Evolutionary conservation across 2,888 invertebrate genomes (phyloP), one percentile per base, ranked within the genome.

Genomic region (Drosophila rellima): DNA sequence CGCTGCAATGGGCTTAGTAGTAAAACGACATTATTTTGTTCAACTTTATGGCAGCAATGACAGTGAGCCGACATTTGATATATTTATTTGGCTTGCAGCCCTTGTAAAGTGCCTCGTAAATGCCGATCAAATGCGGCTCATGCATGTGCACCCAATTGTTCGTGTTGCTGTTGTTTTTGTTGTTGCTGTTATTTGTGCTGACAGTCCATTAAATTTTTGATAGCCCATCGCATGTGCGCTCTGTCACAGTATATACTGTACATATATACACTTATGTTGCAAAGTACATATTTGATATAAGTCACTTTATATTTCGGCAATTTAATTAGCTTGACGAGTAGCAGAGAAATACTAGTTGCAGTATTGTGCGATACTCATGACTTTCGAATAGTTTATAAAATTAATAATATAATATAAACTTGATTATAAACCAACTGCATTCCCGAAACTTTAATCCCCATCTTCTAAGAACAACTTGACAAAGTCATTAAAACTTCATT

Each of bases 141-240:
- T 74, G 56, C 47, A 63, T 74, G 57, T 59, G 65, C 56, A 48
- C 56, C 44, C 35, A 51, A 20, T 42, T 48, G 52, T 37, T 69
- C 17, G 33, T 61, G 56, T 33, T 39, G 13, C 13, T 44, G 50
- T 18, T 59, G 26, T 18, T 57, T 39, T 15, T 71, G 54, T 42
- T 66, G 23, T 51, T 48, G 59, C n/a, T n/a, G n/a, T n/a, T n/a
- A 56, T 73, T 77, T 62, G 40, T 59, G 62, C 74, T 68, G 80
- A 74, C 62, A 82, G 85, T 80, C 85, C 72, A 85, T 82, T 85
- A 85, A 64, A 80, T 75, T 85, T 74, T 80, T 84, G 84, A 81
- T 81, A 54, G 81, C 70, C 66, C 66, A 48, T 69, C 61, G 57
- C 70, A 74, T 70, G 65, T 59, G 82, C 65, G 52, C 44, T 18